These are phyloP conservation scores for Gorsachius magnificus DNA, from an alignment of 2,797 vertebrate species.

Conservation along the genomic window DNA sequence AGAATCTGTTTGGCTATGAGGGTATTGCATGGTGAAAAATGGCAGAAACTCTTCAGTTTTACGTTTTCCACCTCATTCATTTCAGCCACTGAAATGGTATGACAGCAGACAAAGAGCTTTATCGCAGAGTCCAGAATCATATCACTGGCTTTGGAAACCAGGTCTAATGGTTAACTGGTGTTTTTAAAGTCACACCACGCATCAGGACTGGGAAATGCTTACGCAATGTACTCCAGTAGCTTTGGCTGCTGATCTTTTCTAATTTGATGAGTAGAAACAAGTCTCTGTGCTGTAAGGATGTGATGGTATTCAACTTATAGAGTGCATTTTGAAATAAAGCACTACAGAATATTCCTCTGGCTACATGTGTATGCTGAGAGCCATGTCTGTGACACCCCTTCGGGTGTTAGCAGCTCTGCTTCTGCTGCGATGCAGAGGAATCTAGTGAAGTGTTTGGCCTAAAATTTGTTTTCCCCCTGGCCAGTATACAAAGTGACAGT, in stretches of 20 bases:
- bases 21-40: neutral
- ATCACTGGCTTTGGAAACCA: neutral
- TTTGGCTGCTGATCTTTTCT: neutral
- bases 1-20: neutral
- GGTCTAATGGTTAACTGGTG: neutral
- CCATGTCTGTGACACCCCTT: neutral
- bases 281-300: neutral
- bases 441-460: neutral
- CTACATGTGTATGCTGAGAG: neutral
- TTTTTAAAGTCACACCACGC: neutral
- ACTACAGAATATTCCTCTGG: neutral
- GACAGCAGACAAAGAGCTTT: neutral
- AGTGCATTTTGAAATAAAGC: slow-evolving; percentile 38
- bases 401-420: neutral
- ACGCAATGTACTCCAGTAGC: neutral
- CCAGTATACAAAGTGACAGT: neutral
- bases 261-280: neutral
- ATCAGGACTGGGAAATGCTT: neutral
- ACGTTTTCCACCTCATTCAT: neutral
- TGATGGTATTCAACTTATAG: neutral
- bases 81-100: neutral
- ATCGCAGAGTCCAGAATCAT: neutral
- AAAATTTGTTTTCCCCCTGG: neutral
- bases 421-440: neutral
- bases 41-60: neutral